These are phyloP conservation scores for Poecile montanus DNA, from an alignment of 2,797 vertebrate species.

Conservation along the genomic window DNA sequence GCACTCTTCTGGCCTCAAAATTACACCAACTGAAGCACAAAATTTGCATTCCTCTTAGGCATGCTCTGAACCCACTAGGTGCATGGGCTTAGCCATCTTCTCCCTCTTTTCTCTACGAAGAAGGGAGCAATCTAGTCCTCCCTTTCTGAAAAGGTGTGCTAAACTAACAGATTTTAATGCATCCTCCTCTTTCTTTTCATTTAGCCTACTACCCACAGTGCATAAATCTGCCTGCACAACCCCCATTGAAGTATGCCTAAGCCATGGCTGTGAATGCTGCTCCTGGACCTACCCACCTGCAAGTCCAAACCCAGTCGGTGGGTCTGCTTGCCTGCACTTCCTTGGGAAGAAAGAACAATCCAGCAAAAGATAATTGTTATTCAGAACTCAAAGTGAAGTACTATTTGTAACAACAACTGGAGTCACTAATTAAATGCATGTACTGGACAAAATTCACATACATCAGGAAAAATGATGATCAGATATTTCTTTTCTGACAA, in stretches of 20 bases:
- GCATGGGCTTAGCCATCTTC: not conserved
- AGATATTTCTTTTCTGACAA: not conserved
- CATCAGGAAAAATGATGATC: not conserved
- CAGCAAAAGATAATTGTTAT: not conserved
- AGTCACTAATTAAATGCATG: not conserved
- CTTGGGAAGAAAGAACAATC: not conserved
- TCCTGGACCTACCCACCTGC: not conserved
- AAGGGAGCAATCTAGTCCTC: not conserved
- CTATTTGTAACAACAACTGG: not conserved
- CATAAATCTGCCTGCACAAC: fast-evolving
- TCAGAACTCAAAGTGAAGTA: not conserved
- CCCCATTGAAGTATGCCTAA: not conserved
- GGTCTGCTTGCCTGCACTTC: not conserved
- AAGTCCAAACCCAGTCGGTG: not conserved
- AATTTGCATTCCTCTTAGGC: not conserved
- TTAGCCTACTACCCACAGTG: not conserved
- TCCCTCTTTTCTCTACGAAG: not conserved
- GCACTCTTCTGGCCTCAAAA: not conserved
- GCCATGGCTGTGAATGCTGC: not conserved
- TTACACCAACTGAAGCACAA: not conserved
- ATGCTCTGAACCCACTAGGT: not conserved
- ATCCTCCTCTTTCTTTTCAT: not conserved
- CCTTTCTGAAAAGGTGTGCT: not conserved
- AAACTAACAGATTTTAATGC: not conserved
- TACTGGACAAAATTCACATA: not conserved